Conservation (phyloP, 1,140 invertebrate species). For the Pseudobourletiella spinata region DNA sequence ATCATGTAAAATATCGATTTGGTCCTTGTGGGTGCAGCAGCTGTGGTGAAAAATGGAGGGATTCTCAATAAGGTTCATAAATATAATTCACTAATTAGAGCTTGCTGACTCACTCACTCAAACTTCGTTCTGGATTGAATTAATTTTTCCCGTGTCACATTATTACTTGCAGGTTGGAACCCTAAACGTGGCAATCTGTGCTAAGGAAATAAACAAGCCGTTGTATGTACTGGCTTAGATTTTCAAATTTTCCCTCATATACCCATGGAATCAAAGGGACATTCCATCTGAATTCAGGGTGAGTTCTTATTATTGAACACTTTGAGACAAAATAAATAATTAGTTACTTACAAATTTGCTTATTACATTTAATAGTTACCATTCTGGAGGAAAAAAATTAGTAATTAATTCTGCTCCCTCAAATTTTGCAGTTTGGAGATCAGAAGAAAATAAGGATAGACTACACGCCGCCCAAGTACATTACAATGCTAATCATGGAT, state of each 20-base stretch:
- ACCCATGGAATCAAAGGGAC: constrained; percentile 86
- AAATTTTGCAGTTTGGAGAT: constrained; percentile 26
- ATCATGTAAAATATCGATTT: constrained; percentile 89
- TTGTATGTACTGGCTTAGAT: constrained; percentile 93
- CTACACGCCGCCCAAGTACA: constrained; percentile 89
- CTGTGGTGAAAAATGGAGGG: constrained; percentile 90
- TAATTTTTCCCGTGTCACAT: no score
- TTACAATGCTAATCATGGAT: constrained; percentile 89
- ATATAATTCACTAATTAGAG: no score
- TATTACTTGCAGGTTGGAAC: constrained; percentile 77
- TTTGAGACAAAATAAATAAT: no score
- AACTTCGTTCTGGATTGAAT: no score
- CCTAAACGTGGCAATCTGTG: constrained; percentile 81
- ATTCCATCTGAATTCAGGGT: constrained; percentile 80
- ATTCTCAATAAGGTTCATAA: constrained; percentile 99
- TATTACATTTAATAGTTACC: no score
- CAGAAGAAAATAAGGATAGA: constrained; percentile 81
- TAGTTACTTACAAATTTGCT: background rate
- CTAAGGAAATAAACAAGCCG: constrained; percentile 85
- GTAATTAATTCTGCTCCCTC: no score
- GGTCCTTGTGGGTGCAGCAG: constrained; percentile 66
- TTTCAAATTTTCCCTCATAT: constrained; percentile 91
- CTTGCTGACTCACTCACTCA: no score
- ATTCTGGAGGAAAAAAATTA: no score
- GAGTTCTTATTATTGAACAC: no score